phyloP scores from a whole-genome alignment of 2,888 invertebrate genomes.

The Bellardia pandia region DNA sequence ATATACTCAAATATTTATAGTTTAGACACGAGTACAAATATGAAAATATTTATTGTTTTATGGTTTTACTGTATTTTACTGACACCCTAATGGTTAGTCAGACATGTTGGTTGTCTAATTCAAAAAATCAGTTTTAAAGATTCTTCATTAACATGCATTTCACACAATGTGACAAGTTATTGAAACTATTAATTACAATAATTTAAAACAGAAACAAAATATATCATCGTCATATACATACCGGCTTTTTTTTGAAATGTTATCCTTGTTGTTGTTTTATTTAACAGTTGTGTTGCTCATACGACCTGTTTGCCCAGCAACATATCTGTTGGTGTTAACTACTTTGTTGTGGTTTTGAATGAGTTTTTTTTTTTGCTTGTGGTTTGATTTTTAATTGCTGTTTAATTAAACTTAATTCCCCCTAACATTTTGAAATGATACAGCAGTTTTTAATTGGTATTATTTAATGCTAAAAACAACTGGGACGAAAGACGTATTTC shows the following conservation, averaged over 20 bases:
- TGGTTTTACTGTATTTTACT: not conserved
- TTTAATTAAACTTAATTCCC: not conserved
- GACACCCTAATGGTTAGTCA: too few relatives aligned
- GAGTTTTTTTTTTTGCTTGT: not conserved
- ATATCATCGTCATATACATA: not conserved
- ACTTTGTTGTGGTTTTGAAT: not conserved
- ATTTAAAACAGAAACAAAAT: not conserved
- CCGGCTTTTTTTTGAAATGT: not conserved
- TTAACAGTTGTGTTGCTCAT: constrained; percentile 2
- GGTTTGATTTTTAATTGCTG: not conserved
- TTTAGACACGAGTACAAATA: too few relatives aligned
- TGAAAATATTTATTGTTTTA: too few relatives aligned
- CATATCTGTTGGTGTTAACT: not conserved
- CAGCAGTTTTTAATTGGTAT: too few relatives aligned
- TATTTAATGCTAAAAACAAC: too few relatives aligned
- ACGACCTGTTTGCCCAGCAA: not conserved
- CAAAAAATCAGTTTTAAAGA: not conserved
- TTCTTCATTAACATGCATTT: not conserved
- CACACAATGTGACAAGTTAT: not conserved
- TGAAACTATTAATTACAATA: not conserved
- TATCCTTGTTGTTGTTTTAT: not conserved
- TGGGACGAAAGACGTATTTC: too few relatives aligned
- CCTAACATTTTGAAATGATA: too few relatives aligned
- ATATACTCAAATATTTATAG: not conserved
- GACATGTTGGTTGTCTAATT: not conserved